These are phyloP conservation scores for Cheirogaleus medius DNA, from an alignment of 2,113 vertebrate species.

Conservation along the genomic window DNA sequence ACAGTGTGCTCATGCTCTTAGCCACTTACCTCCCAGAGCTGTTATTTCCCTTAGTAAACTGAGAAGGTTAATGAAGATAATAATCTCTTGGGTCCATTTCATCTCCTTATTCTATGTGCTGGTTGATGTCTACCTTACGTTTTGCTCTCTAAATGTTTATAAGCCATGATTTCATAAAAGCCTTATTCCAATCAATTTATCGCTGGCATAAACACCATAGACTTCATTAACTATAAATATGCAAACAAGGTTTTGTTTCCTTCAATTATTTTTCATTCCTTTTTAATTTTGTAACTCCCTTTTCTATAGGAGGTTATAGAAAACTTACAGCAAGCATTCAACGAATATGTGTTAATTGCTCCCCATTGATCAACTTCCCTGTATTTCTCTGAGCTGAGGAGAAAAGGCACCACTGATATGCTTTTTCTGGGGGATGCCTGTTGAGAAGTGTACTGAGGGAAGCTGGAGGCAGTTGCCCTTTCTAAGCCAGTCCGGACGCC, in stretches of 20 bases:
- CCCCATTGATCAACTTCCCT: neutral
- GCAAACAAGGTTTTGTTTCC: neutral
- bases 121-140: neutral
- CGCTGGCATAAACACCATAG: neutral
- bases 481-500: neutral
- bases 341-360: neutral
- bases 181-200: neutral
- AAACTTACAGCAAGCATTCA: neutral
- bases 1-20: fast-evolving
- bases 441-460: neutral
- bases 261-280: neutral
- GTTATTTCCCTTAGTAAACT: neutral
- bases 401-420: neutral
- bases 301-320: no score
- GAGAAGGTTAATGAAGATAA: neutral
- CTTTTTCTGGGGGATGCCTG: neutral
- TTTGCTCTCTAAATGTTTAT: neutral
- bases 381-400: neutral
- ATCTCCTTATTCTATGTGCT: neutral
- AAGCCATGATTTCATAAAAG: neutral
- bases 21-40: neutral
- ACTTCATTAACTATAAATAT: neutral
- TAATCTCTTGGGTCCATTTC: neutral
- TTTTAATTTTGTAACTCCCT: neutral
- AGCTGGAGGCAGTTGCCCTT: neutral